phyloP scores from a whole-genome alignment of 2,797 vertebrate species.

The Ibycter americanus region DNA sequence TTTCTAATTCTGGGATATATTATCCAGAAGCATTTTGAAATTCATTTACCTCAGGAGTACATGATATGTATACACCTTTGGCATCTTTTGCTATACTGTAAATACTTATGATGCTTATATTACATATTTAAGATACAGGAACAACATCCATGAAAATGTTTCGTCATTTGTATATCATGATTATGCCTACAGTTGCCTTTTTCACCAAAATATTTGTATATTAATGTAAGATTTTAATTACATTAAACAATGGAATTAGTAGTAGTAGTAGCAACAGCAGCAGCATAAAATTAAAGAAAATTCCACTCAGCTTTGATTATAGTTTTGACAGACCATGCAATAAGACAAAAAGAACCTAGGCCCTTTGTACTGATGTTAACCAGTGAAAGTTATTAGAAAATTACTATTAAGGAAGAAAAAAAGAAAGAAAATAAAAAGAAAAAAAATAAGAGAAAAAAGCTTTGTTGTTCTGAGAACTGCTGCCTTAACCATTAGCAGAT shows the following conservation, averaged over 20 bases:
- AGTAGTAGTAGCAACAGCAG: background rate
- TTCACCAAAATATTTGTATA: background rate
- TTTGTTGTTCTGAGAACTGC: background rate
- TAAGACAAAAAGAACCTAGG: background rate
- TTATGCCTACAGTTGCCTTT: background rate
- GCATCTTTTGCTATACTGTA: background rate
- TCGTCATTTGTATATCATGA: background rate
- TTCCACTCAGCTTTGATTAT: background rate
- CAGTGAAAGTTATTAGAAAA: background rate
- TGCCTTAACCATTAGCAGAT: background rate
- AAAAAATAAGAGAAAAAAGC: rapidly evolving
- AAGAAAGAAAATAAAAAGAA: background rate
- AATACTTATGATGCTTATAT: background rate
- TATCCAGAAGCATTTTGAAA: background rate
- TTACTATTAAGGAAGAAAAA: background rate
- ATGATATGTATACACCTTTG: background rate
- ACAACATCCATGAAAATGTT: background rate
- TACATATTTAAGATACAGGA: background rate
- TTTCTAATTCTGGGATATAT: background rate
- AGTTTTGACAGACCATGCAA: background rate
- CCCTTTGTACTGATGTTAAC: background rate
- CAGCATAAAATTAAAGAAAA: background rate
- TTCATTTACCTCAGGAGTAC: background rate
- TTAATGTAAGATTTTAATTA: background rate
- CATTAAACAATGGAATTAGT: background rate